Evolutionary conservation across 2,888 invertebrate species (phyloP).

Genomic region (Thumatha senex): DNA sequence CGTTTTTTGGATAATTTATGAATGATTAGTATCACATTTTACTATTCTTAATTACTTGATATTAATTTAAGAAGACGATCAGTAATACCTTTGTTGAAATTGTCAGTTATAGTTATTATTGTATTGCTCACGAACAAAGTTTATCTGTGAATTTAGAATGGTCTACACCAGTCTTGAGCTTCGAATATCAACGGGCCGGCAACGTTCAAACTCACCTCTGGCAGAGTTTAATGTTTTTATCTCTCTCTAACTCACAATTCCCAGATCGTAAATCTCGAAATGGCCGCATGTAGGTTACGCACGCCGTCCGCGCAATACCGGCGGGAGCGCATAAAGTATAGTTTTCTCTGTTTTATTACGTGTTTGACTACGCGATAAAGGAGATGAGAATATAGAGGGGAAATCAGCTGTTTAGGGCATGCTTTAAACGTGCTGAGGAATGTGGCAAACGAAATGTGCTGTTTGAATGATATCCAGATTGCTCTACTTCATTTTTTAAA

Average conservation of each 20-base stretch:
- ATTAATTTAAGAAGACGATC: background rate
- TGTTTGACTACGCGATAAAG: constrained; percentile 78
- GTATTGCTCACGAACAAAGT: background rate
- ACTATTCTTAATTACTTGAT: background rate
- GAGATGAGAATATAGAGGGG: constrained; percentile 76
- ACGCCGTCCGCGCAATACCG: constrained; percentile 79
- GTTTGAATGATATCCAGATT: constrained; percentile 51
- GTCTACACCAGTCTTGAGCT: constrained; percentile 69
- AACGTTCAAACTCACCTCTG: constrained; percentile 69
- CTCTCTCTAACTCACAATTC: constrained; percentile 83
- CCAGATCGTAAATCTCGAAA: constrained; percentile 85
- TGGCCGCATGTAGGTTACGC: constrained; percentile 85
- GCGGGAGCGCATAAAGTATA: constrained; percentile 80
- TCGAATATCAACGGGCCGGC: constrained; percentile 66
- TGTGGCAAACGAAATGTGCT: constrained; percentile 80
- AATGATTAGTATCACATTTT: constrained; percentile 4
- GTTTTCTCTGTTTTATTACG: constrained; percentile 83
- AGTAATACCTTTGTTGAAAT: background rate
- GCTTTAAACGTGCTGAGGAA: constrained; percentile 83
- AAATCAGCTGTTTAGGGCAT: constrained; percentile 83
- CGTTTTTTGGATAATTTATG: constrained; percentile 47
- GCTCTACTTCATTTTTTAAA: constrained; percentile 58
- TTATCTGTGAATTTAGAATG: constrained; percentile 46
- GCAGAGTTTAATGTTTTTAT: constrained; percentile 78
- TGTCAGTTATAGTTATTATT: constrained; percentile 1